Evolutionary conservation across 2,797 vertebrate species (phyloP).

Genomic region (Anolis apletophallus): DNA sequence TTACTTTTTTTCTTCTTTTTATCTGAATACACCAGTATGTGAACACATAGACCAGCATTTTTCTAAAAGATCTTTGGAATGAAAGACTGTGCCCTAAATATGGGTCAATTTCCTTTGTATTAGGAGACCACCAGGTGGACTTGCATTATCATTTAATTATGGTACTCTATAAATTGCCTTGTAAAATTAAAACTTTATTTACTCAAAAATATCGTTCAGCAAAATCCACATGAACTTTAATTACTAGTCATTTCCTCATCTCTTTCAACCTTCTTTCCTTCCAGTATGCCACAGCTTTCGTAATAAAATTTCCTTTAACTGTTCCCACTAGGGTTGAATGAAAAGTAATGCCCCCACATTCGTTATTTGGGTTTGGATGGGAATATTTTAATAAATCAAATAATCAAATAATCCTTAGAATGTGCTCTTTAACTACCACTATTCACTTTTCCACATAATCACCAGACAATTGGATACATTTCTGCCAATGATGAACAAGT

Average conservation of each 20-base stretch:
- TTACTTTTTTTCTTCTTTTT: not conserved
- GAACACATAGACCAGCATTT: not conserved
- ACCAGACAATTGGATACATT: too few species aligned
- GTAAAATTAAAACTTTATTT: not conserved
- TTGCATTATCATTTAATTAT: not conserved
- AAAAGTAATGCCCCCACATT: too few species aligned
- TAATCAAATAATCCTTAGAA: too few species aligned
- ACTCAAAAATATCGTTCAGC: not conserved
- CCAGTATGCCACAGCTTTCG: not conserved
- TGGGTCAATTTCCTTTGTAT: not conserved
- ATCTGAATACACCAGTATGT: not conserved
- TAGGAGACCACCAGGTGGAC: not conserved
- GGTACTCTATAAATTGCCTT: not conserved
- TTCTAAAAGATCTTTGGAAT: not conserved
- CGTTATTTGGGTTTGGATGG: too few species aligned
- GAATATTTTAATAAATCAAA: too few species aligned
- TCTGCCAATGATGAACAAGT: too few species aligned
- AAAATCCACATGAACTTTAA: not conserved
- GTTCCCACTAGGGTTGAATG: too few species aligned
- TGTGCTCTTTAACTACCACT: too few species aligned
- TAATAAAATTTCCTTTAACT: not conserved
- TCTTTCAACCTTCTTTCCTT: not conserved
- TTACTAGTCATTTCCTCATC: not conserved
- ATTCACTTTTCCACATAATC: too few species aligned
- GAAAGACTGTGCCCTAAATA: not conserved